These are phyloP conservation scores for Drosophila quadrilineata DNA, from an alignment of 1,140 invertebrate genomes.

Conservation along the genomic window DNA sequence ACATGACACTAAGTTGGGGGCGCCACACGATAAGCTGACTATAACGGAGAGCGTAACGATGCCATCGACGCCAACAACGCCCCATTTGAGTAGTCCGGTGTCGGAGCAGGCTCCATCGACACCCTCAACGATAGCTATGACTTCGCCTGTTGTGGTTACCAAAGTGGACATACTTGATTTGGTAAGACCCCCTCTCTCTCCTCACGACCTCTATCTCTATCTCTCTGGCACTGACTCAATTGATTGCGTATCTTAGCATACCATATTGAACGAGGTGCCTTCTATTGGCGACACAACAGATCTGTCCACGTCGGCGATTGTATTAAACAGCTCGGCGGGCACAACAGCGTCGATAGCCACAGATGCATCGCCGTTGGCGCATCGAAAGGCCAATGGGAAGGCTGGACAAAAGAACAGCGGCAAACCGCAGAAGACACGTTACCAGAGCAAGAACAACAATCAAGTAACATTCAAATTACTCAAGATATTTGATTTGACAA, in stretches of 20 bases:
- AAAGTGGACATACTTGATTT: constrained; percentile 57
- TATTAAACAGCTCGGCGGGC: constrained; percentile 57
- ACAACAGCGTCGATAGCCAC: constrained; percentile 63
- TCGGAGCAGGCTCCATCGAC: constrained; percentile 58
- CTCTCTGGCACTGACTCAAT: too few relatives aligned
- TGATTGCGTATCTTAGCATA: too few relatives aligned
- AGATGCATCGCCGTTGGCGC: constrained; percentile 42
- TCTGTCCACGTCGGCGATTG: constrained; percentile 33
- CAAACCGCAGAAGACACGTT: constrained; percentile 47
- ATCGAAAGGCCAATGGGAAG: constrained; percentile 33
- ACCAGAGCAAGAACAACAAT: constrained; percentile 64
- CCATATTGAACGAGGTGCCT: constrained; percentile 42
- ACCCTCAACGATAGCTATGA: constrained; percentile 54
- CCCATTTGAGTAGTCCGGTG: constrained; percentile 41
- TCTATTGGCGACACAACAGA: constrained; percentile 35
- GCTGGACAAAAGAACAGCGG: background rate
- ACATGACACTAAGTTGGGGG: background rate
- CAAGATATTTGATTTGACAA: background rate
- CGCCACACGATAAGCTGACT: constrained; percentile 30
- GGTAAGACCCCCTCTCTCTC: constrained; percentile 40
- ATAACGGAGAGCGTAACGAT: constrained; percentile 40
- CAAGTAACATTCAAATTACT: constrained; percentile 30
- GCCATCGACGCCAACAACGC: constrained; percentile 49
- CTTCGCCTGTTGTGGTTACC: constrained; percentile 54
- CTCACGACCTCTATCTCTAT: too few relatives aligned